phyloP scores from a whole-genome alignment of 1,140 invertebrate species.

The Aphis craccivora region DNA sequence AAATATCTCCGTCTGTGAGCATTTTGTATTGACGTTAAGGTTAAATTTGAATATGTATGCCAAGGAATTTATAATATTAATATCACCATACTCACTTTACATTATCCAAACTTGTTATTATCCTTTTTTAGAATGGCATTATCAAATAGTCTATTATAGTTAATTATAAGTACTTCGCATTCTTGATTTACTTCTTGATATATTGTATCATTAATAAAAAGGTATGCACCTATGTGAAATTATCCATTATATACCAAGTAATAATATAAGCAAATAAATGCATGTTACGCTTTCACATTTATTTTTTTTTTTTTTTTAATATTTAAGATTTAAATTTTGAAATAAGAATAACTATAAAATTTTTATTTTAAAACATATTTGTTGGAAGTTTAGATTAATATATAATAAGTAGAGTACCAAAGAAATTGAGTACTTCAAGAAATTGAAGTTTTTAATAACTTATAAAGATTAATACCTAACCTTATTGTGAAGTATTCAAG shows the following conservation, averaged over 20 bases:
- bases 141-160: background rate
- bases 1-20: background rate
- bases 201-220: background rate
- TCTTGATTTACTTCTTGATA: background rate
- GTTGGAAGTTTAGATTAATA: background rate
- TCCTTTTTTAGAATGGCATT: background rate
- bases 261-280: conserved; percentile 12
- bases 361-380: background rate
- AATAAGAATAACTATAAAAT: background rate
- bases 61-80: conserved; percentile 31
- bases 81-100: background rate
- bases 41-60: conserved; percentile 39
- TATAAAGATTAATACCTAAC: background rate
- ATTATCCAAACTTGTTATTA: conserved; percentile 4
- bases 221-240: background rate
- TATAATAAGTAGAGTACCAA: too few relatives aligned
- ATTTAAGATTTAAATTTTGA: background rate
- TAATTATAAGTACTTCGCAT: background rate
- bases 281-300: conserved; percentile 41
- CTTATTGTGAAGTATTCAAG: background rate
- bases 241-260: background rate
- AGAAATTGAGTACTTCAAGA: too few relatives aligned
- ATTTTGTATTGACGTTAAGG: conserved; percentile 16
- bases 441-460: background rate
- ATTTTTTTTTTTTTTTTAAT: conserved; percentile 33